phyloP scores from a whole-genome alignment of 2,797 vertebrate species.

The Pangasius macronema region DNA sequence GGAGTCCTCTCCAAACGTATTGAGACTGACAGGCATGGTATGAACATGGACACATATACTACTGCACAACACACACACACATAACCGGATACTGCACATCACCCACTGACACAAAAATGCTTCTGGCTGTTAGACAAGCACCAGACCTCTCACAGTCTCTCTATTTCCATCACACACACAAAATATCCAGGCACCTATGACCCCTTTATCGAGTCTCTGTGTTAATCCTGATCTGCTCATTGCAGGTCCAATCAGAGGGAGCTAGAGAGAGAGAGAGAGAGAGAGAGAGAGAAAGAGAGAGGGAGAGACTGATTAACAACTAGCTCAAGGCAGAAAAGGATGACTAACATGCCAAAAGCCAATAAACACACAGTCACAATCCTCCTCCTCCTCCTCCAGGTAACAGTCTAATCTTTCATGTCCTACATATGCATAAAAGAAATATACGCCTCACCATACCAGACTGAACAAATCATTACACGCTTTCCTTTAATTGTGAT shows the following conservation, averaged over 20 bases:
- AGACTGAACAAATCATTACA: background rate
- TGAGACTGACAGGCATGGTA: slow-evolving; percentile 59
- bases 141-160: slow-evolving; percentile 35
- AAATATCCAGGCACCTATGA: slow-evolving; percentile 77
- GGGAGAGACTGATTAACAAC: slow-evolving; percentile 22
- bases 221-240: slow-evolving; percentile 80
- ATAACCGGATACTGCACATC: slow-evolving; percentile 59
- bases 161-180: slow-evolving; percentile 43
- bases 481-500: background rate
- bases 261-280: background rate
- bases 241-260: slow-evolving; percentile 71
- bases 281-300: background rate
- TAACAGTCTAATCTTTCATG: slow-evolving; percentile 26
- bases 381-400: slow-evolving; percentile 11
- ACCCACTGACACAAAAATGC: slow-evolving; percentile 52
- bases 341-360: slow-evolving; percentile 27
- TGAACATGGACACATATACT: slow-evolving; percentile 52
- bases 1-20: slow-evolving; percentile 63
- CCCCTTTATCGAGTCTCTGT: slow-evolving; percentile 80
- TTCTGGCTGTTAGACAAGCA: slow-evolving; percentile 45
- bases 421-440: slow-evolving; percentile 7
- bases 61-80: slow-evolving; percentile 39
- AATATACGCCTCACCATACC: background rate
- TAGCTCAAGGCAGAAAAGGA: slow-evolving; percentile 19
- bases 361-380: slow-evolving; percentile 49